Conservation (phyloP, 92 coral and sea anemone species). For the Epizoanthus stellaris region DNA sequence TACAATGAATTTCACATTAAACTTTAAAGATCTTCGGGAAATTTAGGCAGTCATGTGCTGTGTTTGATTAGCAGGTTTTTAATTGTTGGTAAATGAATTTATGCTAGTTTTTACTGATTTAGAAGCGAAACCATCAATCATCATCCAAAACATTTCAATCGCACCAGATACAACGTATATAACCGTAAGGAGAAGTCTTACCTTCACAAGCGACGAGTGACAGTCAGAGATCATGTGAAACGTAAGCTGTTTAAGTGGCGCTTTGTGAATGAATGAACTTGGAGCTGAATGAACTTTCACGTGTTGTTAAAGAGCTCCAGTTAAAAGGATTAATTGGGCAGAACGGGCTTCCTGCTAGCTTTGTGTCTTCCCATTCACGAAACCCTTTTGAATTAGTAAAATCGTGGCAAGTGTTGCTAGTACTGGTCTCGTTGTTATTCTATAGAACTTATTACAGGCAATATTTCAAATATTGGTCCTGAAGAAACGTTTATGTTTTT, state of each 20-base stretch:
- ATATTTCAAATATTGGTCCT: not conserved
- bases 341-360: constrained; percentile 34
- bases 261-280: not conserved
- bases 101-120: not conserved
- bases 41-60: not conserved
- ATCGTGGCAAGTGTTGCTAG: not conserved
- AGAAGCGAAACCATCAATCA: not conserved
- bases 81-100: not conserved
- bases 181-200: too few species aligned
- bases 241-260: not conserved
- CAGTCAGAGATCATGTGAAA: not conserved
- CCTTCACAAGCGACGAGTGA: not conserved
- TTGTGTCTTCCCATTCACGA: constrained; percentile 18
- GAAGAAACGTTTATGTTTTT: too few species aligned
- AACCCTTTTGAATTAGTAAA: not conserved
- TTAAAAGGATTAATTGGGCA: constrained; percentile 40
- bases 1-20: constrained; percentile 11
- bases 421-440: not conserved
- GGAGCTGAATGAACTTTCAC: not conserved
- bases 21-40: constrained; percentile 34
- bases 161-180: too few species aligned
- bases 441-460: not conserved
- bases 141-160: not conserved
- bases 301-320: not conserved
- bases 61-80: constrained; percentile 12